Conservation (phyloP, 2,888 invertebrate genomes). For the Macrosiphum euphorbiae region DNA sequence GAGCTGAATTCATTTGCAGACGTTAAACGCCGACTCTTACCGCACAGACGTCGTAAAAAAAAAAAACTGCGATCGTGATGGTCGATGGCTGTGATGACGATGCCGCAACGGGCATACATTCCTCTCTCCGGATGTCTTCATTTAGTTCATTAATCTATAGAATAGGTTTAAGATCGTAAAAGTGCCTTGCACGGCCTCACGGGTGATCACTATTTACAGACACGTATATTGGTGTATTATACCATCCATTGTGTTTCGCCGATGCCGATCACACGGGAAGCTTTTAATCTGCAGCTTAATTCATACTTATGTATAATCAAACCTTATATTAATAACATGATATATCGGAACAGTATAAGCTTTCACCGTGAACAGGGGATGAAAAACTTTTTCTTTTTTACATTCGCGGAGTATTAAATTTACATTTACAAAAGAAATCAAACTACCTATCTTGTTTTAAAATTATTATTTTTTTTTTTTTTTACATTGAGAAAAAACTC, state of each 20-base stretch:
- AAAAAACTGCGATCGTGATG: neutral
- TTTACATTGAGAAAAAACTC: neutral
- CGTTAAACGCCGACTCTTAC: neutral
- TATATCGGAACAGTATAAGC: neutral
- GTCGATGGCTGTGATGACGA: neutral
- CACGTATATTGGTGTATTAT: neutral
- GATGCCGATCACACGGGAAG: neutral
- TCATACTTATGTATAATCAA: neutral
- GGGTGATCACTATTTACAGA: neutral
- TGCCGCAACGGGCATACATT: neutral
- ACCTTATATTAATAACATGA: neutral
- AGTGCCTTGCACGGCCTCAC: neutral
- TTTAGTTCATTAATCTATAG: constrained; percentile 3
- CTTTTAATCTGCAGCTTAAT: neutral
- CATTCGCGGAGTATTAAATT: neutral
- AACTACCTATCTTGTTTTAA: neutral
- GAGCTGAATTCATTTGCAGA: neutral
- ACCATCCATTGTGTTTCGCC: neutral
- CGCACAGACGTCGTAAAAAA: neutral
- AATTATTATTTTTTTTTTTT: neutral
- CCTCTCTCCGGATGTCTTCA: neutral
- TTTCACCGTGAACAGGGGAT: neutral
- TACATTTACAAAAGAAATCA: neutral
- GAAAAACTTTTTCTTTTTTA: neutral
- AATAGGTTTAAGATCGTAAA: constrained; percentile 2